phyloP scores from a whole-genome alignment of 1,140 invertebrate species.

The Euglossa dilemma region DNA sequence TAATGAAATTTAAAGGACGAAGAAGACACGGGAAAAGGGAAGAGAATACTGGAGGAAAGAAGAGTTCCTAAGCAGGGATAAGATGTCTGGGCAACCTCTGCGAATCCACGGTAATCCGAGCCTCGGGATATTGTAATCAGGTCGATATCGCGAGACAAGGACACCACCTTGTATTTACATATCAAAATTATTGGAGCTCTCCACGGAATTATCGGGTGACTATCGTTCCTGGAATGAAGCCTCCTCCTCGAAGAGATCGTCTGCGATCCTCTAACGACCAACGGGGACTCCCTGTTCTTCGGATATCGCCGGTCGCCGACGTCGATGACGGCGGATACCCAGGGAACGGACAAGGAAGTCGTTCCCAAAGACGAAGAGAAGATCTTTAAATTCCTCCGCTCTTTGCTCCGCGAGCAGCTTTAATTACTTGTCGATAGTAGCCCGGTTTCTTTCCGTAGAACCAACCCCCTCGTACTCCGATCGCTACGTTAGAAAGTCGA shows the following conservation, averaged over 20 bases:
- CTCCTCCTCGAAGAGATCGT: slow-evolving; percentile 47
- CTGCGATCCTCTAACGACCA: slow-evolving; percentile 55
- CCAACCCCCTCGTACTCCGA: not conserved
- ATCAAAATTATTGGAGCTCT: slow-evolving; percentile 71
- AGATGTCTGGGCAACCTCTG: slow-evolving; percentile 62
- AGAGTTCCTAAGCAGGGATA: slow-evolving; percentile 60
- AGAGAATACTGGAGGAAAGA: not conserved
- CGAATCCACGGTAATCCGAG: slow-evolving; percentile 61
- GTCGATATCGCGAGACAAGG: slow-evolving; percentile 60
- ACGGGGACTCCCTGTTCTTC: slow-evolving; percentile 38
- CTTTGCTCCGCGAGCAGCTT: slow-evolving; percentile 42
- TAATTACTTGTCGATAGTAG: slow-evolving; percentile 58
- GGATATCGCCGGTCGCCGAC: slow-evolving; percentile 26
- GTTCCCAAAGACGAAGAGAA: slow-evolving; percentile 47
- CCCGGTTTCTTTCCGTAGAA: slow-evolving; percentile 20
- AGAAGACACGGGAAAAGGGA: not conserved
- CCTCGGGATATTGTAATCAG: slow-evolving; percentile 68
- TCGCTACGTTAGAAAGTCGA: slow-evolving; percentile 23
- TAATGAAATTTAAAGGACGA: slow-evolving; percentile 40
- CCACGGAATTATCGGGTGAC: slow-evolving; percentile 58
- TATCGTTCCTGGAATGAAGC: slow-evolving; percentile 52
- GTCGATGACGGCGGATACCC: slow-evolving; percentile 24
- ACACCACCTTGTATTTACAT: slow-evolving; percentile 70
- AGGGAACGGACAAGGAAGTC: slow-evolving; percentile 22
- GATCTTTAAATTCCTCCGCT: slow-evolving; percentile 50